Base-by-base conservation (phyloP, 1,140 invertebrate genomes). In the Lordiphosa collinella region DNA sequence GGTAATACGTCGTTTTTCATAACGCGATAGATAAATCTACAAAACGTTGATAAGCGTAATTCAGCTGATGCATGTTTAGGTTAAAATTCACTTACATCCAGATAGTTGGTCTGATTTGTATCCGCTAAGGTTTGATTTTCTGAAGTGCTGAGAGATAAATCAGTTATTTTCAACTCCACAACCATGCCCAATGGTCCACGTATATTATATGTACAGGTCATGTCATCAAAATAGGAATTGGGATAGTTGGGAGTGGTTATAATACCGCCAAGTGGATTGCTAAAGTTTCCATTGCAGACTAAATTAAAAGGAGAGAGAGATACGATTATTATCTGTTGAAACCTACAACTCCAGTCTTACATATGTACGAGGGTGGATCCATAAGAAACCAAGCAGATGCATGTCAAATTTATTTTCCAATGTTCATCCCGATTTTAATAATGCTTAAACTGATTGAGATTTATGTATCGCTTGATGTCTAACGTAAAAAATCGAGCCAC, bases 181-280 rank as follows among this genome's bases (percentile, higher is more conserved):
- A 91, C 89, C 84, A 91, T 92, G 1, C 92, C 91, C 0, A 89
- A 65, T 1, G 91, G 91, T 18, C 93, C 92, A 5, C 86, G 86
- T 38, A 99, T 94, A n/a, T 92, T 88, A 89, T 96, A 98, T 7
- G 91, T 90, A 76, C 97, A 99, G 16, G 91, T 89, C 52, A 91
- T 90, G 38, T 93, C 91, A 29, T 89, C 89, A 0, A 93, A 92
- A 89, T 96, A 97, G 38, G 85, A 86, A 6, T 92, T 90, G 0
- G 96, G 96, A 90, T 96, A 97, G 43, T 93, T 93, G 0, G 96
- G 96, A 2, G 95, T 96, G 32, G 89, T 90, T 2, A 97, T 87
- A 0, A 91, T 14, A 5, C 73, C 86, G 6, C 92, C 89, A 2
- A 85, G 56, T 5, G 89, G 90, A 0, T 76, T 29, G 25, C 25